Evolutionary conservation across 2,113 vertebrate genomes (phyloP).

Genomic region (Callopanchax toddi): DNA sequence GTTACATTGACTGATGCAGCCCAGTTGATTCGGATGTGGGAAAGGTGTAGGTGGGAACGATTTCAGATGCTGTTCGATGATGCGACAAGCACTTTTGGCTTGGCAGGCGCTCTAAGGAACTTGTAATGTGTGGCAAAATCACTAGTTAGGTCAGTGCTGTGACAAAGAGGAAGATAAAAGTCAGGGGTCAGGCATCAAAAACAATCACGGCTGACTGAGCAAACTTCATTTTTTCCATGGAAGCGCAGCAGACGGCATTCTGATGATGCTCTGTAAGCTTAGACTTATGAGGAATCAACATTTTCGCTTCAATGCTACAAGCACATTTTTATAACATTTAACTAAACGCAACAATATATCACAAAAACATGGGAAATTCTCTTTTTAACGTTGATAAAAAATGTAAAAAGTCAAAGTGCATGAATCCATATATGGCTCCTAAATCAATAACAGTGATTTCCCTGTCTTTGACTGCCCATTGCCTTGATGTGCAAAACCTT

Average conservation of each 20-base stretch:
- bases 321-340: background rate
- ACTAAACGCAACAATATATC: background rate
- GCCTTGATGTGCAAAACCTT: constrained; percentile 39
- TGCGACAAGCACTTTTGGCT: constrained; percentile 13
- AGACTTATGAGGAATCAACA: background rate
- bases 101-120: constrained; percentile 12
- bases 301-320: background rate
- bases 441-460: constrained; percentile 39
- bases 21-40: background rate
- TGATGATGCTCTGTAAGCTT: constrained; percentile 9
- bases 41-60: background rate
- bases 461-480: constrained; percentile 11
- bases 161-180: constrained; percentile 40
- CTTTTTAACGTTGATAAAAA: background rate
- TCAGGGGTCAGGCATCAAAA: constrained; percentile 70
- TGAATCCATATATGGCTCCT: constrained; percentile 8
- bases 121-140: constrained; percentile 14
- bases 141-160: constrained; percentile 42
- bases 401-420: background rate
- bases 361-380: background rate
- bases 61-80: constrained; percentile 27
- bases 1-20: background rate
- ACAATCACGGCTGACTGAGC: constrained; percentile 59
- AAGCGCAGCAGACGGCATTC: constrained; percentile 2
- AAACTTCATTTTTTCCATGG: constrained; percentile 30